Evolutionary conservation across 2,113 vertebrate genomes (phyloP).

Genomic region (Megalops atlanticus): DNA sequence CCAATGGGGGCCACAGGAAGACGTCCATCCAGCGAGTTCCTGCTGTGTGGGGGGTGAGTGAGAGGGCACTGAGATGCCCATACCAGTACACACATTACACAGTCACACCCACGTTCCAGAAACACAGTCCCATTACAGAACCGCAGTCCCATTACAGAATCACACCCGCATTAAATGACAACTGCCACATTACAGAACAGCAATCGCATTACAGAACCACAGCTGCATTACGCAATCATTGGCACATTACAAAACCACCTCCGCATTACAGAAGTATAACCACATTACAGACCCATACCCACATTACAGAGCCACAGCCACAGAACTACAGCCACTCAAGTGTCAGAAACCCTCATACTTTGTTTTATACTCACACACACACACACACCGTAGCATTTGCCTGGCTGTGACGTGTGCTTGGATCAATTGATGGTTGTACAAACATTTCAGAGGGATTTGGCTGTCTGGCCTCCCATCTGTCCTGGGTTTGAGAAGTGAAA

Average conservation of each 20-base stretch:
- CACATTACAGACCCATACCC: no score
- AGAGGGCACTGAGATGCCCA: no score
- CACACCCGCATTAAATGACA: no score
- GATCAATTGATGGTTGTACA: constrained; percentile 8
- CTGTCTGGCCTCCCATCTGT: background rate
- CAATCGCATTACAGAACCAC: no score
- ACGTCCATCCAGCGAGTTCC: constrained; percentile 86
- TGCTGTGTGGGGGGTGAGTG: constrained; percentile 91
- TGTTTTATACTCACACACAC: background rate
- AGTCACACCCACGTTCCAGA: background rate
- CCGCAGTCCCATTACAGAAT: no score
- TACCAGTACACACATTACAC: background rate
- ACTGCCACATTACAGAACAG: no score
- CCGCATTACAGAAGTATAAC: no score
- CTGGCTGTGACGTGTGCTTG: background rate
- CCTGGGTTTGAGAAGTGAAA: background rate
- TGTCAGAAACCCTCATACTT: background rate
- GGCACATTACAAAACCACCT: no score
- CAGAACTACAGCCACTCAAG: no score
- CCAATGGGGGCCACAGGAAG: constrained; percentile 76
- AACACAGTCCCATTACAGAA: no score
- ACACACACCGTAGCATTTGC: background rate
- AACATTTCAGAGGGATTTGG: constrained; percentile 8
- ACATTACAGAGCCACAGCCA: no score
- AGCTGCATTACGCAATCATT: no score